Percentiles rank a stretch among this genome's conserved stretches.
These are phyloP conservation scores for Xyrichtys novacula DNA, from an alignment of 2,797 vertebrate genomes.

Conservation along the genomic window DNA sequence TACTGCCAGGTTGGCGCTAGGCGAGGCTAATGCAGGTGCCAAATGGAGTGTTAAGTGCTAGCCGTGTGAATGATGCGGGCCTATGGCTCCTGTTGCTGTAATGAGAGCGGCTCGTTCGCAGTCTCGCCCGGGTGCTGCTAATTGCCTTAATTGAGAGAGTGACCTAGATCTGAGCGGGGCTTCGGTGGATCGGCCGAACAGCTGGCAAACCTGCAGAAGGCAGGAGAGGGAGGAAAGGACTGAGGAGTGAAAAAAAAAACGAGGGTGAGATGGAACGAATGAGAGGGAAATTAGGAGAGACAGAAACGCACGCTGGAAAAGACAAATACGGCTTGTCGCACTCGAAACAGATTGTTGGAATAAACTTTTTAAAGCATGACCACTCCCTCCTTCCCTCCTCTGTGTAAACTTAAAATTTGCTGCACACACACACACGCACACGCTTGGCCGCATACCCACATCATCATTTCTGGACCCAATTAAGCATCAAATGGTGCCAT, in stretches of 20 bases:
- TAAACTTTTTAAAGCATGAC: conserved; percentile 43
- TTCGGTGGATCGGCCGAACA: conserved; percentile 71
- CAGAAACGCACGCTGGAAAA: conserved; percentile 18
- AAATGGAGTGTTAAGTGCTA: conserved; percentile 66
- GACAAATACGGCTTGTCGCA: conserved; percentile 20
- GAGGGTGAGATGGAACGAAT: conserved; percentile 41
- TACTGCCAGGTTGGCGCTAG: conserved; percentile 46
- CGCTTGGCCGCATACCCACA: conserved; percentile 28
- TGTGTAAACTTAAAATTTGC: conserved; percentile 18
- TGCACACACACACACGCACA: conserved; percentile 12
- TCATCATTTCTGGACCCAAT: conserved; percentile 51
- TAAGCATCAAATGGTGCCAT: conserved; percentile 44
- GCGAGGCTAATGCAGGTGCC: conserved; percentile 61
- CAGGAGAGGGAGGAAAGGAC: conserved; percentile 5
- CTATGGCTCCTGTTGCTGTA: conserved; percentile 76
- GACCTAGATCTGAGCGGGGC: conserved; percentile 77
- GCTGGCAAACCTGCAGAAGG: conserved; percentile 68
- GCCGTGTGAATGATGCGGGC: conserved; percentile 52
- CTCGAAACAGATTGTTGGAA: conserved; percentile 37
- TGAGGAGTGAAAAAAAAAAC: conserved; percentile 5
- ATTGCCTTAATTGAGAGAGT: conserved; percentile 81
- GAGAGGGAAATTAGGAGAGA: conserved; percentile 47
- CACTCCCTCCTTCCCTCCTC: conserved; percentile 31
- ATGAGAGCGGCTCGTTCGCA: conserved; percentile 58
- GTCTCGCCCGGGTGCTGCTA: conserved; percentile 66